Base-by-base conservation (phyloP, 2,797 vertebrate genomes). In the Orestias chungarensis region DNA sequence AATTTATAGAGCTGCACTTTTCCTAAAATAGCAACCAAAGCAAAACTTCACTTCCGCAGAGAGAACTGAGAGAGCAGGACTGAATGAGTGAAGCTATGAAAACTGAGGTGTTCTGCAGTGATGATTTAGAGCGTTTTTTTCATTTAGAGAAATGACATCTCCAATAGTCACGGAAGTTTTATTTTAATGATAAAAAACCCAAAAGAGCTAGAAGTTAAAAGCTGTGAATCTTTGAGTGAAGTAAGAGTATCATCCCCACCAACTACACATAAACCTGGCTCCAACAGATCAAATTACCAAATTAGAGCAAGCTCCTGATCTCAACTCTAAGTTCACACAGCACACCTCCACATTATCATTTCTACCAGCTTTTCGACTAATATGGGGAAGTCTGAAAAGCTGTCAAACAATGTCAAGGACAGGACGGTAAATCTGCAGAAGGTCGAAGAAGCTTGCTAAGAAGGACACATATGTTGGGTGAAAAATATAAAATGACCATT, bases 1-100 rank as follows among this genome's bases (percentile, higher is more conserved):
- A 65, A 59, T 76, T 80, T 62, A 74, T 35, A 71, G 44, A 25
- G 3, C 54, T 25, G 78, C 46, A 40, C 57, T 66, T 23, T 5
- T 55, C 14, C 23, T 15, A 14, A 79, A 64, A 68, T 54, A 52
- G 27, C 49, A 4, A 35, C 25, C n/a, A 25, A 59, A 80, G 64
- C 64, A 5, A 50, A 46, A 42, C 43, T 6, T 43, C 46, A 49
- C 42, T 69, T 42, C 4, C 33, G 23, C 17, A 65, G 46, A 49
- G 10, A 68, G 1, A 70, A 55, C n/a, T 25, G 38, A 66, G n/a
- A 40, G 43, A 44, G 49, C 66, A 15, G 73, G 8, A 44, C 27
- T 43, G 38, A 62, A n/a, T n/a, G n/a, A n/a, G n/a, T n/a, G n/a
- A n/a, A n/a, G 18, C 9, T 6, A 20, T 47, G 20, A 23, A 47